Evolutionary conservation across 2,113 vertebrate species (phyloP), one percentile per base, ranked within the genome.

Genomic region (Larimichthys crocea): DNA sequence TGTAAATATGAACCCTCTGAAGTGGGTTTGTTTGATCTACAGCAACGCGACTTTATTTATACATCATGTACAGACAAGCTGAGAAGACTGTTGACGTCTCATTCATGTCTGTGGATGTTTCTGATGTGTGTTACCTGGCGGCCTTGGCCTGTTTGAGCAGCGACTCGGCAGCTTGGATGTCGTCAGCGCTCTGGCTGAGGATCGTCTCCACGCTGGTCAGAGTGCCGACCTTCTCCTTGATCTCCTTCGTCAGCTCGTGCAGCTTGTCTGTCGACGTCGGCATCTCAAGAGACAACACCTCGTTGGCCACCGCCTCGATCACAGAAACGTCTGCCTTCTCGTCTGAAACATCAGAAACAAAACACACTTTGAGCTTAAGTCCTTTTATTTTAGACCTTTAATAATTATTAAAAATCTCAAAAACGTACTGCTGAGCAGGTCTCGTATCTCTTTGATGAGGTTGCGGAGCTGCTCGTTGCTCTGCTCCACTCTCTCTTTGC

Each of bases 271-370:
- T 90, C 0, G 96, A 97, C 26, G 96, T 96, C 6, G 98, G 98
- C 97, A 99, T 97, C 90, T 97, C 94, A 96, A 99, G 94, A 78
- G 95, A 95, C 87, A 99, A 22, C 56, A 99, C 98, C 91, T 98
- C 96, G 8, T 96, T 97, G 83, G 98, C 96, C 53, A 99, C 95
- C 0, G 95, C 95, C 93, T 99, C 98, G 0, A 99, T 98, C 92
- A 97, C 96, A 0, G 97, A 94, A 26, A 95, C 89, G 42, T 99
- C 96, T 14, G 97, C 96, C 0, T 96, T 95, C 0, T 98, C 97
- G 68, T 97, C 98, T 99, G 88, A 19, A 56, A 44, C 0, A 73
- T 0, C 8, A 15, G 4, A 73, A 35, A 61, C 49, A 26, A 46
- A 79, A 73, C 70, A 24, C 2, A 53, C 50, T 53, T n/a, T 53